These are phyloP conservation scores for Isichthys henryi DNA, from an alignment of 2,113 vertebrate species.

Conservation along the genomic window DNA sequence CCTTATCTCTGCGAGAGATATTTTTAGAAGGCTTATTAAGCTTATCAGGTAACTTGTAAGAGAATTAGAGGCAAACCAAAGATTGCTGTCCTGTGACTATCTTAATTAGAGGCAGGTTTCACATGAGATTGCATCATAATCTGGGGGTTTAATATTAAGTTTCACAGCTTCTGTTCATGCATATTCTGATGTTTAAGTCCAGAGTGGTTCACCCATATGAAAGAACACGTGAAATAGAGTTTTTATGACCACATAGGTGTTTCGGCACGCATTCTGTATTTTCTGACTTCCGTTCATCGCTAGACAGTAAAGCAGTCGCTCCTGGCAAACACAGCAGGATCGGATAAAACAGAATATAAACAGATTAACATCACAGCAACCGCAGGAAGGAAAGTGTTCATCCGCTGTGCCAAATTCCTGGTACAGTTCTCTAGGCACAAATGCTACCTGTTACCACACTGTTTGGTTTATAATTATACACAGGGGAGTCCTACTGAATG, in stretches of 20 bases:
- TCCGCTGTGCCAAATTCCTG: neutral
- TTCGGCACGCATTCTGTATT: neutral
- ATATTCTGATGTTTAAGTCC: neutral
- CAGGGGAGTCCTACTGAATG: neutral
- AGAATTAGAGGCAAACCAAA: neutral
- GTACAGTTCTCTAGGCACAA: neutral
- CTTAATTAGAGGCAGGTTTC: neutral
- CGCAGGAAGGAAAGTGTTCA: neutral
- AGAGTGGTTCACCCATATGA: neutral
- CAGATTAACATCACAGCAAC: constrained; percentile 1
- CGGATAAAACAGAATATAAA: neutral
- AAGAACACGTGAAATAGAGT: neutral
- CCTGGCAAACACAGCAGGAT: neutral
- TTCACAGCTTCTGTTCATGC: neutral
- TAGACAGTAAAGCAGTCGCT: neutral
- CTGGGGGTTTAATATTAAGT: neutral
- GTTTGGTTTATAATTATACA: neutral
- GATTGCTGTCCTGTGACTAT: neutral
- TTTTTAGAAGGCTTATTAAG: neutral
- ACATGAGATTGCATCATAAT: neutral
- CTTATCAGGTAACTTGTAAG: neutral
- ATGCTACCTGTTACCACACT: neutral
- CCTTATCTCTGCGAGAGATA: neutral
- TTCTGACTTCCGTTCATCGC: neutral
- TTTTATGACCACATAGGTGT: neutral